Evolutionary conservation across 2,888 invertebrate species (phyloP).

Genomic region (Ephialtes manifestator): DNA sequence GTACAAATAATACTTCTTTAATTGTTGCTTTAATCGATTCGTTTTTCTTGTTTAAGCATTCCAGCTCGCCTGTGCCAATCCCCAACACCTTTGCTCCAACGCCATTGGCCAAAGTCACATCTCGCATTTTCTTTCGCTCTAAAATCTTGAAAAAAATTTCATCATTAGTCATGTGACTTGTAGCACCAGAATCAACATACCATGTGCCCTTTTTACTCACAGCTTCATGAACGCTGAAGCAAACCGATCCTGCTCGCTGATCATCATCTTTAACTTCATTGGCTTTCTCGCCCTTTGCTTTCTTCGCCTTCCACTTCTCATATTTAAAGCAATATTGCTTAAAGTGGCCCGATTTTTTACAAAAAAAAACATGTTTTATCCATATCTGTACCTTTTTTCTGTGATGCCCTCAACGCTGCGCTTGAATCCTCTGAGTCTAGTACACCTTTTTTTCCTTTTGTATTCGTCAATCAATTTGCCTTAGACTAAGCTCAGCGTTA

Average conservation of each 20-base stretch:
- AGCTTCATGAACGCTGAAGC: constrained; percentile 31
- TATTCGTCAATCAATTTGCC: constrained; percentile 73
- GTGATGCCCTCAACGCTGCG: constrained; percentile 43
- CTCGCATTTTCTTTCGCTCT: constrained; percentile 31
- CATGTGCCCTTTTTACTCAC: constrained; percentile 23
- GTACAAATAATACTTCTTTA: constrained; percentile 67
- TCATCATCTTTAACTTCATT: constrained; percentile 37
- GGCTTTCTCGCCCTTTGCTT: constrained; percentile 34
- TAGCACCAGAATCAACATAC: constrained; percentile 72
- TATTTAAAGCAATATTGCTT: constrained; percentile 65
- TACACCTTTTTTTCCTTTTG: constrained; percentile 58
- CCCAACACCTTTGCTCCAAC: constrained; percentile 59
- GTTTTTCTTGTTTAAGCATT: constrained; percentile 38
- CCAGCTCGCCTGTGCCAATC: constrained; percentile 63
- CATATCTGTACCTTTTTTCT: constrained; percentile 17
- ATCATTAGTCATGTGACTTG: constrained; percentile 70
- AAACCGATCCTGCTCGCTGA: constrained; percentile 5
- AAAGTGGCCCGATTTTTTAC: constrained; percentile 65
- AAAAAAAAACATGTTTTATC: constrained; percentile 54
- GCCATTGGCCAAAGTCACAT: constrained; percentile 65
- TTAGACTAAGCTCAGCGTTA: constrained; percentile 69
- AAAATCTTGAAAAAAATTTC: constrained; percentile 58
- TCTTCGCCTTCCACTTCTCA: constrained; percentile 59
- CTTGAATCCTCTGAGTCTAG: constrained; percentile 42
- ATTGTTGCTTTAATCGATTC: constrained; percentile 44